phyloP scores from a whole-genome alignment of 2,797 vertebrate species.

The Eleutherodactylus coqui region DNA sequence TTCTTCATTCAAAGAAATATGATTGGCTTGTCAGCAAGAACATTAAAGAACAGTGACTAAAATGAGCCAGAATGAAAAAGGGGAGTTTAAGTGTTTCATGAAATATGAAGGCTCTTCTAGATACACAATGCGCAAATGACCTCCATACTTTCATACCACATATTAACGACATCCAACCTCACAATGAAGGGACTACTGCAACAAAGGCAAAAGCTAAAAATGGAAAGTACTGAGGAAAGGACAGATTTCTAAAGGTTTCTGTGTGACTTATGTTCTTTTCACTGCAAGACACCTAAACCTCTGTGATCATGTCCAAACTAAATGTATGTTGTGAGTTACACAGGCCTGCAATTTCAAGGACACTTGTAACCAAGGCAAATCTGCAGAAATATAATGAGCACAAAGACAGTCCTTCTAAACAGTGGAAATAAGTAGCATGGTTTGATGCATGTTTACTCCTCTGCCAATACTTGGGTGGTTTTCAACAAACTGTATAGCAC shows the following conservation, averaged over 20 bases:
- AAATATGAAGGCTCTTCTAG: neutral
- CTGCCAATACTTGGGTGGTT: neutral
- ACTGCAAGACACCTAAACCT: neutral
- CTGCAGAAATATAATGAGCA: constrained; percentile 12
- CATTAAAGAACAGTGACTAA: neutral
- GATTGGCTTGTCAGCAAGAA: neutral
- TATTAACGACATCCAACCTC: neutral
- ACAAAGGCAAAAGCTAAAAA: constrained; percentile 24
- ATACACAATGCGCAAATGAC: neutral
- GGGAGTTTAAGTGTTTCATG: neutral
- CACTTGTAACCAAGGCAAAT: constrained; percentile 12
- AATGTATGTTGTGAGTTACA: neutral
- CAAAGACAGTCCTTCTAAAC: neutral
- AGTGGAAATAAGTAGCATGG: neutral
- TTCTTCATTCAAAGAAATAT: neutral
- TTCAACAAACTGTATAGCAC: no score
- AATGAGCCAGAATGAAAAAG: neutral
- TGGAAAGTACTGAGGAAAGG: neutral
- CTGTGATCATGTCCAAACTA: neutral
- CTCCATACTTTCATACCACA: constrained; percentile 9
- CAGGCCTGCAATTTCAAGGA: constrained; percentile 19
- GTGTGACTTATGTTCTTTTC: neutral
- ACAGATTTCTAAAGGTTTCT: neutral
- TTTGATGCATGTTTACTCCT: neutral
- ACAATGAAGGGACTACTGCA: neutral